Evolutionary conservation across 2,797 vertebrate species (phyloP).

Genomic region (Tiaroga cobitis): DNA sequence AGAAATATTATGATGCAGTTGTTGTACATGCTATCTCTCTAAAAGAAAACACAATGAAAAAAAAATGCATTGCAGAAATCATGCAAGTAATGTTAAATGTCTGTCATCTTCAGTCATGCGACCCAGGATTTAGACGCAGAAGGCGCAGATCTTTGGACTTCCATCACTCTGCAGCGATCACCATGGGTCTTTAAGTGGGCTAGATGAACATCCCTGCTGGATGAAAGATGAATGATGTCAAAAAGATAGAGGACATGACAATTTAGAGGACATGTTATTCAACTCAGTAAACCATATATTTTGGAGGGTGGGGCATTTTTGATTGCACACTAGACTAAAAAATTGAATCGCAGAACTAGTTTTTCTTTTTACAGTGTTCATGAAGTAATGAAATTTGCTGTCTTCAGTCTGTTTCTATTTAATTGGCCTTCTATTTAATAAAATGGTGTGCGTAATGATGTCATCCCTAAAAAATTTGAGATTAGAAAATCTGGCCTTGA

Average conservation of each 20-base stretch:
- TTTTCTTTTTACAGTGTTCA: neutral
- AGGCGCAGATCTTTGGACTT: slow-evolving; percentile 11
- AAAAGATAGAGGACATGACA: no score
- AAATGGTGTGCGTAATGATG: no score
- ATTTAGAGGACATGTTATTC: neutral
- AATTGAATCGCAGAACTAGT: neutral
- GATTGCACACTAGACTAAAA: neutral
- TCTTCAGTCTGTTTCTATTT: no score
- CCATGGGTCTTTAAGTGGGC: neutral
- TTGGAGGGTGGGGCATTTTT: neutral
- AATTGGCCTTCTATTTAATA: no score
- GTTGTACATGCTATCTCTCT: no score
- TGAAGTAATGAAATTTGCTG: neutral
- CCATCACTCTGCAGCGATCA: slow-evolving; percentile 4
- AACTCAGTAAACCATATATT: neutral
- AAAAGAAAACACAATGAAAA: no score
- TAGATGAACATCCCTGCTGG: neutral
- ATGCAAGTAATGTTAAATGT: neutral
- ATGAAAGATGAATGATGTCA: neutral
- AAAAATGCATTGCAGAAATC: no score
- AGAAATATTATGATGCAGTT: neutral
- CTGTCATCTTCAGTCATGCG: slow-evolving; percentile 2
- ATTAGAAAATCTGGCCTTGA: no score
- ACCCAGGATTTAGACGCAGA: neutral
- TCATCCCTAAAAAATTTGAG: no score